Percentiles rank a stretch among this genome's conserved stretches.
These are phyloP conservation scores for Orthosia incerta DNA, from an alignment of 2,888 invertebrate species.

Conservation along the genomic window DNA sequence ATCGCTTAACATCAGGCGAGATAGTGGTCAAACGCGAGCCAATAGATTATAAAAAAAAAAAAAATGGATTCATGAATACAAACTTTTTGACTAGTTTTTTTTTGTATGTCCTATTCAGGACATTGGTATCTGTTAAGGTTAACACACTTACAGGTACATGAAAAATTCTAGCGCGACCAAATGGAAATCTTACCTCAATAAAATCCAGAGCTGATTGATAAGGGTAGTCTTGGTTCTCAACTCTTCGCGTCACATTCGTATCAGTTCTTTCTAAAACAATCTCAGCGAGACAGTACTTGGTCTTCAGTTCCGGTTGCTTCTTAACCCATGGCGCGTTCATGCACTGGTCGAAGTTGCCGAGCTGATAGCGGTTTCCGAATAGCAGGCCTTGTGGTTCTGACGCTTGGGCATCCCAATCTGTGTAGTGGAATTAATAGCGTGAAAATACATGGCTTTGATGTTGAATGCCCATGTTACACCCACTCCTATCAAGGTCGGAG, in stretches of 20 bases:
- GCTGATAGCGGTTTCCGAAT: conserved; percentile 90
- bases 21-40: too few relatives aligned
- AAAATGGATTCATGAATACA: too few relatives aligned
- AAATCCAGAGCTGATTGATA: conserved; percentile 85
- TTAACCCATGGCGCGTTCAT: conserved; percentile 80
- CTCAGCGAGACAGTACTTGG: conserved; percentile 89
- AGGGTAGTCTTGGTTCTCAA: conserved; percentile 77
- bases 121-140: too few relatives aligned
- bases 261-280: conserved; percentile 82
- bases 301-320: conserved; percentile 76
- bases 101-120: too few relatives aligned
- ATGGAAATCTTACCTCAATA: conserved; percentile 79
- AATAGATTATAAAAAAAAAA: too few relatives aligned
- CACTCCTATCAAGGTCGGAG: too few relatives aligned
- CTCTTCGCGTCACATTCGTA: conserved; percentile 70
- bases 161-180: too few relatives aligned
- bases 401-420: conserved; percentile 92
- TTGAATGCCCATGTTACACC: too few relatives aligned
- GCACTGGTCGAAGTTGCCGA: conserved; percentile 92
- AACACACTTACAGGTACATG: too few relatives aligned
- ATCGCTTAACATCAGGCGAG: too few relatives aligned
- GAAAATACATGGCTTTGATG: too few relatives aligned
- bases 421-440: conserved; percentile 40
- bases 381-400: conserved; percentile 90
- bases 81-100: too few relatives aligned